phyloP scores from a whole-genome alignment of 2,888 invertebrate genomes.

The Pegoplata infirma region DNA sequence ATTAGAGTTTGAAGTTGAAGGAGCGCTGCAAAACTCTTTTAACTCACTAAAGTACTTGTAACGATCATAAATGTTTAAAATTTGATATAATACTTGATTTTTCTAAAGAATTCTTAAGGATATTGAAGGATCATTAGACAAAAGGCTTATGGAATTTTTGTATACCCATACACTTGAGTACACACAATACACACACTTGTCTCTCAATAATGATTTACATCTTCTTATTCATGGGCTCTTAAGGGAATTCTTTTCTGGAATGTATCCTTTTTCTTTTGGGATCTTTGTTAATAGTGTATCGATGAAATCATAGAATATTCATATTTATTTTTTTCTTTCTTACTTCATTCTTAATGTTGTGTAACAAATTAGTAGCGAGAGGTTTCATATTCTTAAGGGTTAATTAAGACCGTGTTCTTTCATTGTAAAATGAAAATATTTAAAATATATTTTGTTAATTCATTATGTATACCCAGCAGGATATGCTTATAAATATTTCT shows the following conservation, averaged over 20 bases:
- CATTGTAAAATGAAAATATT: not conserved
- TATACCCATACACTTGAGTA: conserved; percentile 42
- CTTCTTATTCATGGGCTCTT: conserved; percentile 11
- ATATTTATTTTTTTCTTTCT: conserved; percentile 38
- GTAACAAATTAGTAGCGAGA: conserved; percentile 60
- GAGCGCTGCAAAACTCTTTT: conserved; percentile 46
- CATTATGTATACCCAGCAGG: conserved; percentile 44
- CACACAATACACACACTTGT: conserved; percentile 46
- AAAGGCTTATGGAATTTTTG: conserved; percentile 36
- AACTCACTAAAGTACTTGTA: not conserved
- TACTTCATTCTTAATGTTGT: conserved; percentile 54
- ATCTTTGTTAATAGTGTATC: not conserved
- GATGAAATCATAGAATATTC: conserved; percentile 33
- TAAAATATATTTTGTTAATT: conserved; percentile 47
- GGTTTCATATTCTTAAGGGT: conserved; percentile 45
- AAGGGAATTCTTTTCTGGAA: too few species aligned
- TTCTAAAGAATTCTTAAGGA: conserved; percentile 44
- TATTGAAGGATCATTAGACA: conserved; percentile 33
- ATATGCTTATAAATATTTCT: conserved; percentile 26
- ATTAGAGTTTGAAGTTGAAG: too few species aligned
- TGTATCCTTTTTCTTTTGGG: conserved; percentile 33
- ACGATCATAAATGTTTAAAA: conserved; percentile 18
- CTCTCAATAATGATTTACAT: conserved; percentile 51
- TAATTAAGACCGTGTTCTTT: conserved; percentile 33
- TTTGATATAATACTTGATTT: conserved; percentile 19